Evolutionary conservation across 2,888 invertebrate genomes (phyloP).

Genomic region (Caenorhabditis sinica): DNA sequence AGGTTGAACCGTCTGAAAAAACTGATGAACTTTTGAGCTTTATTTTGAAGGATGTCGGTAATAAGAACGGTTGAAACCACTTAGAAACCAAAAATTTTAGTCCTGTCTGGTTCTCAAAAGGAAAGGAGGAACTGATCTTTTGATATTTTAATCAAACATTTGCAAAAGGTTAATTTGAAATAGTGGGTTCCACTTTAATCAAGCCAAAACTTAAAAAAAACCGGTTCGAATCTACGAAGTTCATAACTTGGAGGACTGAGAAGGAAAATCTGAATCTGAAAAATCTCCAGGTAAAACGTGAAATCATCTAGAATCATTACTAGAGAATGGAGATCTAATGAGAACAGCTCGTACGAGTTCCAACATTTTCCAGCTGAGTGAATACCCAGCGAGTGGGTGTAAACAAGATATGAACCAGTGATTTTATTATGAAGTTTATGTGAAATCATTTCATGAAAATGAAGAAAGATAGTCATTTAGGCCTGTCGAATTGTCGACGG

Average conservation of each 20-base stretch:
- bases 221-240: too few relatives aligned
- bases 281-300: neutral
- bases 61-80: neutral
- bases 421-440: too few relatives aligned
- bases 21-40: neutral
- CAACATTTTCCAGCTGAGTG: neutral
- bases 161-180: too few relatives aligned
- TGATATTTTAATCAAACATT: neutral
- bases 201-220: too few relatives aligned
- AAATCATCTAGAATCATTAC: too few relatives aligned
- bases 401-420: neutral
- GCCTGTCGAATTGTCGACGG: conserved; percentile 18
- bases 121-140: neutral
- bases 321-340: neutral
- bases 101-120: neutral
- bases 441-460: too few relatives aligned
- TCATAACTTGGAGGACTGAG: too few relatives aligned
- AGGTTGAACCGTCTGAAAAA: neutral
- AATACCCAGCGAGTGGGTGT: neutral
- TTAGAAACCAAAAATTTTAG: neutral
- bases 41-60: neutral
- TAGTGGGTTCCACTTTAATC: too few relatives aligned
- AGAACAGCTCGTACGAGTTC: neutral
- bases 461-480: neutral
- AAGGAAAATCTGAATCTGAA: too few relatives aligned